These are phyloP conservation scores for Seira musarum DNA, from an alignment of 2,888 invertebrate species.

Conservation along the genomic window DNA sequence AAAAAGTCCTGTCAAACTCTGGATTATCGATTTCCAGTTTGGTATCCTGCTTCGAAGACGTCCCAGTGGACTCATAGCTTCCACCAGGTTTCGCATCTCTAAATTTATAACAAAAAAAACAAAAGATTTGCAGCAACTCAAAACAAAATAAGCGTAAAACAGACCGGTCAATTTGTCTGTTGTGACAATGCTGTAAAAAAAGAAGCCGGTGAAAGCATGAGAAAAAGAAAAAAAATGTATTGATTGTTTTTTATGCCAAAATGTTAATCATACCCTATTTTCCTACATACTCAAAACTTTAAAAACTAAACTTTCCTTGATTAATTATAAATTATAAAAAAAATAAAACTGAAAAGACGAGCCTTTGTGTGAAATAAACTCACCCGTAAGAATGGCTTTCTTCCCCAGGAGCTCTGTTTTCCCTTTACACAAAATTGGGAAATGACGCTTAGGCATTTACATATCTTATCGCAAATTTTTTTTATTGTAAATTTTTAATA, in stretches of 20 bases:
- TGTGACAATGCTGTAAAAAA: no score
- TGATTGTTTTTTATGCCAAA: no score
- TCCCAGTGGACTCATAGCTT: slow-evolving; percentile 52
- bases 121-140: neutral
- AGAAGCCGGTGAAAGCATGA: no score
- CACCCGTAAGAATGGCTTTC: slow-evolving; percentile 69
- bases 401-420: slow-evolving; percentile 66
- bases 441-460: slow-evolving; percentile 58
- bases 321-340: slow-evolving; percentile 1
- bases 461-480: slow-evolving; percentile 23
- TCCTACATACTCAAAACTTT: no score
- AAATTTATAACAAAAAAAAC: slow-evolving; percentile 2
- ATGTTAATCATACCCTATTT: no score
- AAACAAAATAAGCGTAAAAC: neutral
- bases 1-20: slow-evolving; percentile 46
- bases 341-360: neutral
- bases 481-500: slow-evolving; percentile 33
- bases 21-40: slow-evolving; percentile 53
- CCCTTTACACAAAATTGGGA: slow-evolving; percentile 60
- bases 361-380: slow-evolving; percentile 33
- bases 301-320: no score
- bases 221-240: no score
- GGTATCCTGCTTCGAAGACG: slow-evolving; percentile 31
- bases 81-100: slow-evolving; percentile 50
- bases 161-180: no score